These are phyloP conservation scores for Pampusana beccarii DNA, from an alignment of 2,113 vertebrate species.

Conservation along the genomic window DNA sequence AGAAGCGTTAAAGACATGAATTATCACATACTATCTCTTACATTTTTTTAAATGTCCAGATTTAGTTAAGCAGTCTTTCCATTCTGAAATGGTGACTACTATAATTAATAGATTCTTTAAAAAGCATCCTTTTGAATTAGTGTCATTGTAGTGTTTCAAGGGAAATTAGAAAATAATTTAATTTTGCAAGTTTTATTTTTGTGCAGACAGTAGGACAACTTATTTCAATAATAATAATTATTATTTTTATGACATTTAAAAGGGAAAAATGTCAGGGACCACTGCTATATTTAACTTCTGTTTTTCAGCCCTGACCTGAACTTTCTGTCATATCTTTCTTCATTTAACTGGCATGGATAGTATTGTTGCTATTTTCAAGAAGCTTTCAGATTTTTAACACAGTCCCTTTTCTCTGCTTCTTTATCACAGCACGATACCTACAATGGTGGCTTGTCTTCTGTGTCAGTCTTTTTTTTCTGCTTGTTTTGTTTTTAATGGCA, in stretches of 20 bases:
- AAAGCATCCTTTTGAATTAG: background rate
- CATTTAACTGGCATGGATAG: background rate
- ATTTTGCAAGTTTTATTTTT: background rate
- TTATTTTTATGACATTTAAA: background rate
- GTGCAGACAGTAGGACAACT: background rate
- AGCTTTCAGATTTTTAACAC: background rate
- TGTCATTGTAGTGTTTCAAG: background rate
- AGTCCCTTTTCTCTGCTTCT: background rate
- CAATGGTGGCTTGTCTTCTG: background rate
- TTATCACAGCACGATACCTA: background rate
- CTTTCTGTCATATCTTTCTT: background rate
- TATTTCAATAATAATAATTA: background rate
- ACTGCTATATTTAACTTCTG: background rate
- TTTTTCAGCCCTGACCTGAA: background rate
- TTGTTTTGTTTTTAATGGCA: background rate
- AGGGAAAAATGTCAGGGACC: background rate
- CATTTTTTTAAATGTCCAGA: background rate
- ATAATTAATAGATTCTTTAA: background rate
- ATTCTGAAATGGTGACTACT: background rate
- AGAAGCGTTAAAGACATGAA: background rate
- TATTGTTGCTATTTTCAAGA: background rate
- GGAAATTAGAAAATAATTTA: background rate
- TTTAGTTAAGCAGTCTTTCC: background rate
- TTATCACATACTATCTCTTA: rapidly evolving
- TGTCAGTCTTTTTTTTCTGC: background rate